Evolutionary conservation across 2,888 invertebrate genomes (phyloP), one percentile per base, ranked within the genome.

Genomic region (Amphipyra tragopoginis): DNA sequence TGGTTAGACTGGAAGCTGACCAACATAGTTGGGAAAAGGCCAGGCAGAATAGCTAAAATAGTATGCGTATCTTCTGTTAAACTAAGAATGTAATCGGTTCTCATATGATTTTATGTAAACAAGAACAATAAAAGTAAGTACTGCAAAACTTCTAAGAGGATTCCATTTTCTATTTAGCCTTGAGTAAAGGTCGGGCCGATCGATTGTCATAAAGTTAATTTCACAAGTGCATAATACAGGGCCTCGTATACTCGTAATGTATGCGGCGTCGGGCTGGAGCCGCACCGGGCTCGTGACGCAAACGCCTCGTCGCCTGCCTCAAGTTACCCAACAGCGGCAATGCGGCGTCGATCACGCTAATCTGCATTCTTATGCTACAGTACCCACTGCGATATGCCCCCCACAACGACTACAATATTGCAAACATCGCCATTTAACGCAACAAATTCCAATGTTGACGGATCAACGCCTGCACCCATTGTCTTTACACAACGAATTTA

Each of bases 271-370:
- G 51, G 26, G 53, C 13, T 49, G 60, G 58, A 65, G 52, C 54
- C 47, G 51, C 56, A 70, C 60, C 58, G 59, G 29, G 11, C 15
- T 75, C 65, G 67, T 80, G 80, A 77, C 81, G 85, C 87, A 77
- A 79, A 72, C 63, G 74, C 83, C 83, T 76, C 76, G 75, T 76
- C 68, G 66, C 33, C 29, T 76, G 78, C 83, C 73, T 81, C 80
- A 75, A 79, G 80, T 87, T 86, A 84, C 84, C 81, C 84, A 88
- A 90, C 86, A 85, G 77, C 90, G 79, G 90, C 91, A 91, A 83
- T 92, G 91, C 90, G 88, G 85, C 80, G 81, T 79, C 79, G 81
- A 86, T 85, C 89, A 89, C 86, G 88, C 89, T 84, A 89, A 88
- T 88, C 87, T 88, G 83, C 87, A 87, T 89, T 87, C 82, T 85